phyloP scores from a whole-genome alignment of 2,888 invertebrate genomes.

The Pogonocherus hispidulus region DNA sequence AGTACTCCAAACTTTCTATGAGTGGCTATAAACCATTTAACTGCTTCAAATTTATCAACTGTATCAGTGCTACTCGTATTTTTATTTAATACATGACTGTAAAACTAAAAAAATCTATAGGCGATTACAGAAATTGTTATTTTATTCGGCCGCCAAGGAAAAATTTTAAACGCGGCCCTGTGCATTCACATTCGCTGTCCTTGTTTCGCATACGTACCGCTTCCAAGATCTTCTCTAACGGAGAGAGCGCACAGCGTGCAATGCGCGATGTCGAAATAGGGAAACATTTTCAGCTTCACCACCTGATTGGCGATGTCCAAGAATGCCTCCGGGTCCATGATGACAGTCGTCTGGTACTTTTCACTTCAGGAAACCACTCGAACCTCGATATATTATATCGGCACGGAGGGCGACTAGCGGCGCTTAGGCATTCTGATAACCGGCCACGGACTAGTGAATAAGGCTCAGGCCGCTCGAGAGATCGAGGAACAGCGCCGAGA shows the following conservation, averaged over 20 bases:
- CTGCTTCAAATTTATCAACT: too few relatives aligned
- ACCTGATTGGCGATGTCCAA: conserved; percentile 98
- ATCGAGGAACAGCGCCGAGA: conserved; percentile 11
- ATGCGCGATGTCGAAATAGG: conserved; percentile 99
- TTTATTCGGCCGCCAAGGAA: background rate
- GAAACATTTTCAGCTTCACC: conserved; percentile 99
- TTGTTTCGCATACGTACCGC: conserved; percentile 75
- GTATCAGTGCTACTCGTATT: too few relatives aligned
- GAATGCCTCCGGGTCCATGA: conserved; percentile 96
- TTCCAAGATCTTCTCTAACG: conserved; percentile 94
- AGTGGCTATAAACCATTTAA: background rate
- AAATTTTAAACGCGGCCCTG: conserved; percentile 12
- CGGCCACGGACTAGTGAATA: conserved; percentile 45
- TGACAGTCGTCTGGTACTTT: conserved; percentile 36
- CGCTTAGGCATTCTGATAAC: conserved; percentile 46
- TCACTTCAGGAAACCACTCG: conserved; percentile 1
- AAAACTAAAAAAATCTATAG: too few relatives aligned
- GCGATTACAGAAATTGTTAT: too few relatives aligned
- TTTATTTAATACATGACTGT: too few relatives aligned
- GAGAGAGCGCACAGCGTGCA: conserved; percentile 94
- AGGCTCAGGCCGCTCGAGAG: conserved; percentile 25
- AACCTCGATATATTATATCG: conserved; percentile 5
- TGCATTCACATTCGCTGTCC: background rate
- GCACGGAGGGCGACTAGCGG: conserved; percentile 30
- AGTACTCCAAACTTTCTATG: background rate